Evolutionary conservation across 2,888 invertebrate species (phyloP).

Genomic region (Busseola fusca): DNA sequence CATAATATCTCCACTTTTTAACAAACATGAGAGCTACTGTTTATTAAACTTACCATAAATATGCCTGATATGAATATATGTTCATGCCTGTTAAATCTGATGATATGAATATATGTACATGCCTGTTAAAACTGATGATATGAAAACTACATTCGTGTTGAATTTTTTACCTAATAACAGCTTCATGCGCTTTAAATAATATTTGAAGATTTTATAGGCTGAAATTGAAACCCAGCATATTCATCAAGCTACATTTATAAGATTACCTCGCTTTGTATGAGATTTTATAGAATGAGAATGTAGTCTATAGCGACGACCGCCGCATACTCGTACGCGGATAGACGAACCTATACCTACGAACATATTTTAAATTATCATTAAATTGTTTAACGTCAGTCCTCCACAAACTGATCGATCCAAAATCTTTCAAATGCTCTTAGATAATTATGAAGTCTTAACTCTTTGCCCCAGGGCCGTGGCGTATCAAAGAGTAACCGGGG

Average conservation of each 20-base stretch:
- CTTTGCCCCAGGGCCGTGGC: no score
- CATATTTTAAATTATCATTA: neutral
- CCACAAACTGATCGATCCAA: no score
- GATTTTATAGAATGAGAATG: no score
- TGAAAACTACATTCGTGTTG: neutral
- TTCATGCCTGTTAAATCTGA: neutral
- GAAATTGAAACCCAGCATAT: neutral
- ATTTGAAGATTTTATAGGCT: neutral
- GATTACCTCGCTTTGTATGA: neutral
- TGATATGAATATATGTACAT: neutral
- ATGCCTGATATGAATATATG: neutral
- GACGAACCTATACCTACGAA: neutral
- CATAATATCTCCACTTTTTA: neutral
- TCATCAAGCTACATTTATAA: neutral
- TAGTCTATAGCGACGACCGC: no score
- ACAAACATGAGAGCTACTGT: neutral
- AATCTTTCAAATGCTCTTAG: neutral
- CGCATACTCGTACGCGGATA: neutral
- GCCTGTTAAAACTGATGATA: no score
- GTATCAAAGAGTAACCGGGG: no score
- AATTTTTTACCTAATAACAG: neutral
- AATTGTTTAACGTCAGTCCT: neutral
- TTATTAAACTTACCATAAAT: neutral
- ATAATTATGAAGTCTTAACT: neutral
- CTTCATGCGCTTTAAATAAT: neutral